Evolutionary conservation across 1,140 invertebrate genomes (phyloP).

Genomic region (Charaxes varanes): DNA sequence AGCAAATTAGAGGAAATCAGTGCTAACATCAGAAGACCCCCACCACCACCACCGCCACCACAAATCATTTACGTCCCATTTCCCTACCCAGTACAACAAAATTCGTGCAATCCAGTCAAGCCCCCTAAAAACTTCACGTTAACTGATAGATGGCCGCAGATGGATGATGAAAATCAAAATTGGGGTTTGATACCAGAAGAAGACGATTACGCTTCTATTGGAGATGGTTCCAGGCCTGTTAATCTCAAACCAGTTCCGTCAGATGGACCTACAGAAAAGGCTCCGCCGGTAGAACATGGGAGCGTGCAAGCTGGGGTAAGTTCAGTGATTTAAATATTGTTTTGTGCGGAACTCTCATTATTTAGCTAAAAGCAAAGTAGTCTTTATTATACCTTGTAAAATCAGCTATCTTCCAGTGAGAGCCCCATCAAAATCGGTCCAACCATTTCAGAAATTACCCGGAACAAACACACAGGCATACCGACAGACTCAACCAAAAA

Average conservation of each 20-base stretch:
- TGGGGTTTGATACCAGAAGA: constrained; percentile 19
- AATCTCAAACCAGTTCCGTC: constrained; percentile 14
- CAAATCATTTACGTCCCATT: constrained; percentile 49
- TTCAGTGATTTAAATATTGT: no score
- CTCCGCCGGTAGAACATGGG: constrained; percentile 29
- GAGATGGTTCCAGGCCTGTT: constrained; percentile 29
- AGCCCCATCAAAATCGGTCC: no score
- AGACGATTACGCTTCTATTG: constrained; percentile 9
- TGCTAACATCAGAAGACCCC: constrained; percentile 23
- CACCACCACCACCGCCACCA: constrained; percentile 33
- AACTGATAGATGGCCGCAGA: constrained; percentile 14
- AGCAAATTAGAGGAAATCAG: constrained; percentile 43
- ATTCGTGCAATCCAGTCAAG: constrained; percentile 10
- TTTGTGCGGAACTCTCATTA: no score
- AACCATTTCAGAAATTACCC: no score
- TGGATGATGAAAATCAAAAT: constrained; percentile 25
- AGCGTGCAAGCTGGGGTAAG: constrained; percentile 32
- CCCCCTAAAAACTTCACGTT: neutral
- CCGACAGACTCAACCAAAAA: no score
- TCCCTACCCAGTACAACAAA: constrained; percentile 26
- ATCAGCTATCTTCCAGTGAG: no score
- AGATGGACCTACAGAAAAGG: neutral
- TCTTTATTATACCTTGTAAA: no score
- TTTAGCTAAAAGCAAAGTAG: no score
- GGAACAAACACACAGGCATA: no score